phyloP scores from a whole-genome alignment of 2,888 invertebrate species.

The Synanthedon andrenaeformis region DNA sequence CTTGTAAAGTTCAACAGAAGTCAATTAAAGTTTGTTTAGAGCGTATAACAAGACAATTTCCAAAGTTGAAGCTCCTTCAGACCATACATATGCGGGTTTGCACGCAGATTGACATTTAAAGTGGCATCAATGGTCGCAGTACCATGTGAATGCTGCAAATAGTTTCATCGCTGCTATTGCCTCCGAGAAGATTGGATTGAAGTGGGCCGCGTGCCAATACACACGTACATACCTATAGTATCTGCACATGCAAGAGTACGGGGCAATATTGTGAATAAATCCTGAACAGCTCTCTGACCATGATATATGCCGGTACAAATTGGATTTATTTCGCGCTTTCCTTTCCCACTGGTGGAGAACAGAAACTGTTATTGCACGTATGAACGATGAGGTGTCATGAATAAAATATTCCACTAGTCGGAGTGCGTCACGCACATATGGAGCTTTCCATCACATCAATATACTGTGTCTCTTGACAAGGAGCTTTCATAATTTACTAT shows the following conservation, averaged over 20 bases:
- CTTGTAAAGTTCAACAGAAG: no score
- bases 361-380: conserved; percentile 60
- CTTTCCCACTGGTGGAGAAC: conserved; percentile 48
- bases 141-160: conserved; percentile 10
- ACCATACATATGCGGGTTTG: not conserved
- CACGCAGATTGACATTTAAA: not conserved
- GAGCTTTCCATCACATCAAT: conserved; percentile 8
- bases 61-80: not conserved
- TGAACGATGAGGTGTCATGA: conserved; percentile 60
- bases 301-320: conserved; percentile 64
- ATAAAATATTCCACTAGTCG: conserved; percentile 46
- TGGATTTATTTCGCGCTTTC: conserved; percentile 61
- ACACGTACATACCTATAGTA: conserved; percentile 2
- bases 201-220: conserved; percentile 31
- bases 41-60: no score
- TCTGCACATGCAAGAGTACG: conserved; percentile 7
- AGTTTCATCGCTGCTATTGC: conserved; percentile 18
- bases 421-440: conserved; percentile 39
- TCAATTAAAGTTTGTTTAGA: no score
- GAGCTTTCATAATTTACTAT: no score
- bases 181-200: conserved; percentile 35
- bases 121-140: not conserved
- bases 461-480: not conserved
- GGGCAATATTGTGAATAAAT: conserved; percentile 53
- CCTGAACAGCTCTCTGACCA: conserved; percentile 48